Evolutionary conservation across 2,797 vertebrate species (phyloP).

Genomic region (Zenarchopterus dispar): DNA sequence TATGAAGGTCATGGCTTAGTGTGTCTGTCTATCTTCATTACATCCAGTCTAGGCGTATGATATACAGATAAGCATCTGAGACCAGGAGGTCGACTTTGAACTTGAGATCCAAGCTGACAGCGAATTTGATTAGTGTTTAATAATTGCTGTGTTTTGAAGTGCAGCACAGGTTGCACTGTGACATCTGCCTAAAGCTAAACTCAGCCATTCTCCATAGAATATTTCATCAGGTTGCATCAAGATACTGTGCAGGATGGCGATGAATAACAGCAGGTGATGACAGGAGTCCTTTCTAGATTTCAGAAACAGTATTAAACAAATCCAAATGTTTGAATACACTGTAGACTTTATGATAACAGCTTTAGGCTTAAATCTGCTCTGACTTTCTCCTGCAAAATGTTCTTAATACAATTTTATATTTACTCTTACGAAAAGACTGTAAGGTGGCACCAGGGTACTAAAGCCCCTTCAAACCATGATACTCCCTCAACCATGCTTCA

Average conservation of each 20-base stretch:
- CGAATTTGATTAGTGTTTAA: constrained; percentile 35
- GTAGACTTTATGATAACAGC: background rate
- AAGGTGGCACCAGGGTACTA: too few species aligned
- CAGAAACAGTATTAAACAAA: constrained; percentile 18
- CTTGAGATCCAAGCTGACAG: constrained; percentile 43
- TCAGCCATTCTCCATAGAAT: constrained; percentile 12
- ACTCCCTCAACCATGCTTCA: background rate
- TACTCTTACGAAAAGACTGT: too few species aligned
- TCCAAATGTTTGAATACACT: constrained; percentile 20
- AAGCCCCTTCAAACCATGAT: background rate
- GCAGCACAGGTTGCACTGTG: constrained; percentile 25
- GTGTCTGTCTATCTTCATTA: constrained; percentile 63
- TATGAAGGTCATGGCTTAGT: constrained; percentile 65
- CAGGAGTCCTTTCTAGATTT: constrained; percentile 18
- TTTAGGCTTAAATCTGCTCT: too few species aligned
- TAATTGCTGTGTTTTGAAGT: constrained; percentile 51
- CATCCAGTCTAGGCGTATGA: constrained; percentile 52
- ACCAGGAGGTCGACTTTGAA: constrained; percentile 33
- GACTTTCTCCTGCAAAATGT: too few species aligned
- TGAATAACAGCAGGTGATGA: constrained; percentile 35
- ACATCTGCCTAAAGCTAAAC: constrained; percentile 28
- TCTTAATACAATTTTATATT: too few species aligned
- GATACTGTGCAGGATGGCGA: constrained; percentile 10
- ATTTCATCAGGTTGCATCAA: constrained; percentile 43
- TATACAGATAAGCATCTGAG: constrained; percentile 52